These are phyloP conservation scores for Cirrhinus molitorella DNA, from an alignment of 2,797 vertebrate species.

Conservation along the genomic window DNA sequence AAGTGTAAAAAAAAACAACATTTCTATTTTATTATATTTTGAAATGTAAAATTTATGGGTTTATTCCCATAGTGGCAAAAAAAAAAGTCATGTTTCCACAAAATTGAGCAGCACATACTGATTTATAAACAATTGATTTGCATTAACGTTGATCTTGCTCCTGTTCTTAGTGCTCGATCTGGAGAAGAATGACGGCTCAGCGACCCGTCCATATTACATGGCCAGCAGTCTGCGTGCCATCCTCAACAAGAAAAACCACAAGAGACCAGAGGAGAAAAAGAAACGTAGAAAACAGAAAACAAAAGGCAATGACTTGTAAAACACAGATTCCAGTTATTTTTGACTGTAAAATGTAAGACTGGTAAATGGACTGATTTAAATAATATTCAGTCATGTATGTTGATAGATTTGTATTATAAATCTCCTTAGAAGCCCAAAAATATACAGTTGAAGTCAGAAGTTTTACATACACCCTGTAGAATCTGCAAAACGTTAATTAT, in stretches of 20 bases:
- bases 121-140: background rate
- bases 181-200: constrained; percentile 80
- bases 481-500: too few relatives aligned
- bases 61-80: background rate
- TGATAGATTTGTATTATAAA: background rate
- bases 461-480: too few relatives aligned
- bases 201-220: constrained; percentile 75
- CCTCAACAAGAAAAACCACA: constrained; percentile 69
- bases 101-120: background rate
- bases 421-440: background rate
- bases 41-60: too few relatives aligned
- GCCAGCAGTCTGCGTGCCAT: constrained; percentile 71
- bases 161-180: constrained; percentile 82
- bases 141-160: constrained; percentile 65
- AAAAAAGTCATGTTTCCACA: background rate
- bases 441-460: background rate
- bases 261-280: constrained; percentile 24
- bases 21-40: background rate
- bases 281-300: constrained; percentile 36
- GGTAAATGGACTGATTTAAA: background rate
- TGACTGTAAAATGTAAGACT: too few relatives aligned
- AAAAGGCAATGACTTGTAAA: background rate
- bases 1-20: too few relatives aligned
- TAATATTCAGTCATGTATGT: constrained; percentile 8
- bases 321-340: background rate